Evolutionary conservation across 37 sponge, comb jelly and placozoan genomes (phyloP).

Genomic region (Corticium candelabrum): DNA sequence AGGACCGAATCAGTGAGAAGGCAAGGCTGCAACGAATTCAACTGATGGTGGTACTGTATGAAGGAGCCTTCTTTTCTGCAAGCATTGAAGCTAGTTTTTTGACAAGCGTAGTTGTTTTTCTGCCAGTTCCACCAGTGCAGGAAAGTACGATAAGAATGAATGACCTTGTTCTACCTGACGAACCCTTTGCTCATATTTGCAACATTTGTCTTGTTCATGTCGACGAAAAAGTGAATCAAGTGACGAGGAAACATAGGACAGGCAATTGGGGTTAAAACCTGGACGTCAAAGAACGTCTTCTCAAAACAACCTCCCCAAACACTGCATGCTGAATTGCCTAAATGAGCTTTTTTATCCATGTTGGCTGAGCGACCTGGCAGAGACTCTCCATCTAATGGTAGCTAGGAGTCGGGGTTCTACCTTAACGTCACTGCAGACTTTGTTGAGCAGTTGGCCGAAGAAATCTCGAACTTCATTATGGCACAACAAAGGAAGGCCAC

Average conservation of each 20-base stretch:
- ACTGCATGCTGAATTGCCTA: conserved; percentile 7
- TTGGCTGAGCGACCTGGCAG: not conserved
- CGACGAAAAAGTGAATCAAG: not conserved
- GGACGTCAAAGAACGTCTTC: conserved; percentile 13
- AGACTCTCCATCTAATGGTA: not conserved
- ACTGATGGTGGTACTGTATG: not conserved
- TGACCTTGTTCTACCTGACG: not conserved
- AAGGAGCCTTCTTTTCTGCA: not conserved
- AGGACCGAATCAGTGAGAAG: not conserved
- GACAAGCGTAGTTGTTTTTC: not conserved
- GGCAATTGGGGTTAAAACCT: conserved; percentile 13
- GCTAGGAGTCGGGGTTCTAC: not conserved
- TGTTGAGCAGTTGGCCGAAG: not conserved
- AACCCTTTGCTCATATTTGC: not conserved
- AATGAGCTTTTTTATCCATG: not conserved
- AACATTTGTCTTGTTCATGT: not conserved
- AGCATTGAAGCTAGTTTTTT: not conserved
- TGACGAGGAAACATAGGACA: not conserved
- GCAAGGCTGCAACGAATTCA: not conserved
- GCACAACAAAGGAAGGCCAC: too few species aligned
- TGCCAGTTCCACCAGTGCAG: not conserved
- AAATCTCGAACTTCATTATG: not conserved
- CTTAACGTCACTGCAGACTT: not conserved
- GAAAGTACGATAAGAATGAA: not conserved
- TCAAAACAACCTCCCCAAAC: conserved; percentile 11